Evolutionary conservation across 1,140 invertebrate genomes (phyloP).

Genomic region (Triops cancriformis): DNA sequence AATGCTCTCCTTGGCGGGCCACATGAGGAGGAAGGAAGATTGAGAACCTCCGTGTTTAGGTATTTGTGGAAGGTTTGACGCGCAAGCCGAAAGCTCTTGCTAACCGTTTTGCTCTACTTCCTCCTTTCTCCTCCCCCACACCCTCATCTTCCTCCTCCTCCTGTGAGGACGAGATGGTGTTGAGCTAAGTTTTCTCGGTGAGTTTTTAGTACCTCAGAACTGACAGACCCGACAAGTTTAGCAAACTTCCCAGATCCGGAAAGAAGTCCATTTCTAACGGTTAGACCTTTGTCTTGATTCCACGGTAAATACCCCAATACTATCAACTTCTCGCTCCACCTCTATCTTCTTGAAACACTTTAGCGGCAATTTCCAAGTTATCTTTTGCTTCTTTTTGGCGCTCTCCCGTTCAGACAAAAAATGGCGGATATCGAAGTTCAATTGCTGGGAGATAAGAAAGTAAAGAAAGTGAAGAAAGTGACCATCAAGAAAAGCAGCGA

Average conservation of each 20-base stretch:
- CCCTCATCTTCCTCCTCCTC: neutral
- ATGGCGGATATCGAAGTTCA: constrained; percentile 30
- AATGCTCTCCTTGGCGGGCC: neutral
- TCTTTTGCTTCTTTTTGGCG: neutral
- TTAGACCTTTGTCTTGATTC: neutral
- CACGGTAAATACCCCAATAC: neutral
- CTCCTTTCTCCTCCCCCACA: neutral
- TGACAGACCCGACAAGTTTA: constrained; percentile 4
- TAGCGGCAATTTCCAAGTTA: constrained; percentile 25
- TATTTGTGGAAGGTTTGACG: constrained; percentile 11
- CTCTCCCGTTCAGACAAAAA: neutral
- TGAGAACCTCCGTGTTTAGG: neutral
- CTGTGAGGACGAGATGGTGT: neutral
- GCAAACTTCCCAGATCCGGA: constrained; percentile 12
- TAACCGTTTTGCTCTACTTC: no score
- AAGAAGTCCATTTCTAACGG: neutral
- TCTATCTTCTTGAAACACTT: constrained; percentile 9
- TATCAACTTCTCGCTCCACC: neutral
- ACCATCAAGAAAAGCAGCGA: constrained; percentile 27
- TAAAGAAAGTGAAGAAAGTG: constrained; percentile 34
- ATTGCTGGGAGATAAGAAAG: constrained; percentile 31
- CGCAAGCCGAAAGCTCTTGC: neutral
- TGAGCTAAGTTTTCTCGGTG: neutral
- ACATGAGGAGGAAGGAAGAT: neutral
- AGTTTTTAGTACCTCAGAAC: neutral